Conservation (phyloP, 2,113 vertebrate genomes). For the Candoia aspera region DNA sequence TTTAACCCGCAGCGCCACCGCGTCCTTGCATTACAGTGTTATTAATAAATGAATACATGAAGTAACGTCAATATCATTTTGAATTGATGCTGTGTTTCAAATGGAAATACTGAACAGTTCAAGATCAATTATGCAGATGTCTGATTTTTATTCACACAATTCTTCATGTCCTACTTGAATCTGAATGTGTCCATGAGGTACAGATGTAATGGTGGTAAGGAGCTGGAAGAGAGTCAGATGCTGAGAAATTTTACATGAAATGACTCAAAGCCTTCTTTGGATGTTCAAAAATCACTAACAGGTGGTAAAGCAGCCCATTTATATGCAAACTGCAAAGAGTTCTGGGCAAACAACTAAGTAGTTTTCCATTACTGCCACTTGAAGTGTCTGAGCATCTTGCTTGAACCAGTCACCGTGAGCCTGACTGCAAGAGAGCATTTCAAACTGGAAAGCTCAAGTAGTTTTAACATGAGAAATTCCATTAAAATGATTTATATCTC, state of each 20-base stretch:
- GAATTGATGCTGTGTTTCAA: background rate
- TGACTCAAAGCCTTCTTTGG: background rate
- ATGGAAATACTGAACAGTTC: background rate
- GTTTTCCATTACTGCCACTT: background rate
- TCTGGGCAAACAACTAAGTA: background rate
- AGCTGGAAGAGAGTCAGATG: background rate
- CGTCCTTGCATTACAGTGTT: too few relatives aligned
- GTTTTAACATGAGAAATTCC: background rate
- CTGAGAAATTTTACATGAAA: background rate
- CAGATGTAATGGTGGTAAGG: background rate
- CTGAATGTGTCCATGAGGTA: background rate
- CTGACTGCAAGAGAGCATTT: background rate
- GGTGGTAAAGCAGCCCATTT: background rate
- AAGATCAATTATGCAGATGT: background rate
- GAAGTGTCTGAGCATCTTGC: background rate
- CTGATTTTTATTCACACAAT: background rate
- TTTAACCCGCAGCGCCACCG: too few relatives aligned
- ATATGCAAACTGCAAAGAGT: background rate
- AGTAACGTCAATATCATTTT: background rate
- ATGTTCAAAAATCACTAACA: background rate
- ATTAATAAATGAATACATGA: background rate
- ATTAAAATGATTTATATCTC: constrained; percentile 9
- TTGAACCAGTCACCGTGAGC: background rate
- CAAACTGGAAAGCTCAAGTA: background rate
- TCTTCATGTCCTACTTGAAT: background rate